Evolutionary conservation across 2,797 vertebrate species (phyloP).

Genomic region (Buphagus erythrorhynchus): DNA sequence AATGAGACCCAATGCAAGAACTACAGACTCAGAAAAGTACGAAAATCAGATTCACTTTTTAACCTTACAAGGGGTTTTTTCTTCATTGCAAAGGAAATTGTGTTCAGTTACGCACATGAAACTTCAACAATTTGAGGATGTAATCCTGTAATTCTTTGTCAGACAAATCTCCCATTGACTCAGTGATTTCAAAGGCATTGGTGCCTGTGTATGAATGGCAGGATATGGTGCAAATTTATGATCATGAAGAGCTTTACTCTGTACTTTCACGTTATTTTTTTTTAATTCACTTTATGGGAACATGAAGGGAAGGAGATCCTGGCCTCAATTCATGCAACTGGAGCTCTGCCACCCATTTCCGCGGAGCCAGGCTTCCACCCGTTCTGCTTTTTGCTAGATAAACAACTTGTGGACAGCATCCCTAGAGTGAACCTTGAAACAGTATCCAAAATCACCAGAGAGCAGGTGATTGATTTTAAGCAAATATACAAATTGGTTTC

Average conservation of each 20-base stretch:
- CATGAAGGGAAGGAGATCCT: conserved; percentile 10
- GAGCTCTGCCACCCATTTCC: background rate
- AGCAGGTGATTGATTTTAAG: background rate
- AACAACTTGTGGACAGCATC: background rate
- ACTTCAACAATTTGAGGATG: conserved; percentile 67
- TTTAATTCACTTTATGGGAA: conserved; percentile 17
- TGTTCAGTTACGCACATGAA: conserved; percentile 24
- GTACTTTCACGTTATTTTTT: conserved; percentile 33
- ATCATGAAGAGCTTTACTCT: background rate
- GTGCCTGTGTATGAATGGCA: conserved; percentile 52
- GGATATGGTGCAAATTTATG: conserved; percentile 61
- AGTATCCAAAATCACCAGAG: background rate
- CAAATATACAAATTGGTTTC: background rate
- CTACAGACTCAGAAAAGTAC: conserved; percentile 7
- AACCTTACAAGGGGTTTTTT: conserved; percentile 25
- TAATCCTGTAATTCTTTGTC: conserved; percentile 49
- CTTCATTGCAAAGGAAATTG: conserved; percentile 63
- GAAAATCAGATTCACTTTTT: conserved; percentile 71
- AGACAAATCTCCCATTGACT: conserved; percentile 30
- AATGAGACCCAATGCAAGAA: conserved; percentile 14
- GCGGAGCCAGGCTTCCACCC: fast-evolving
- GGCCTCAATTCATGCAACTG: background rate
- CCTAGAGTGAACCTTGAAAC: background rate
- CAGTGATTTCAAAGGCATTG: conserved; percentile 52
- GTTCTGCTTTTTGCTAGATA: background rate